Evolutionary conservation across 2,797 vertebrate species (phyloP), one percentile per base, ranked within the genome.

Genomic region (Lateolabrax maculatus): DNA sequence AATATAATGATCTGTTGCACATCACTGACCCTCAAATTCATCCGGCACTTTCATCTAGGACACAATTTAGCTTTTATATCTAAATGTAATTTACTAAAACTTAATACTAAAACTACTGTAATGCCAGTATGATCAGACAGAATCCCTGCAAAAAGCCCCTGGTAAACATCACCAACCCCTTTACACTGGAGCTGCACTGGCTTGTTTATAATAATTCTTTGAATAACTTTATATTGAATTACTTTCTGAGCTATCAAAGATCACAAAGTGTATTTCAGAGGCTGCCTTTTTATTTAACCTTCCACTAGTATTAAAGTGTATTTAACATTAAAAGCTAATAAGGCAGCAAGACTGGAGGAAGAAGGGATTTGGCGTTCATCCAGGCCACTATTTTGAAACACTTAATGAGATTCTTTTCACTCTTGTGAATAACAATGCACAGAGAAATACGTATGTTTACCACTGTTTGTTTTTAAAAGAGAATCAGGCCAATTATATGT

Each of bases 391-490:
- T 67, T 12, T 51, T 34, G 70, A 75, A 86, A 36, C 44, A 18
- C 71, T 36, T 80, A 71, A 82, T 60, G 23, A 73, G 87, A 77
- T 71, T 46, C 11, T 55, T 61, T 56, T 61, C 27, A 21, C 62
- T 46, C 62, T 51, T 49, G 29, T 34, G 37, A 69, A 71, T 43
- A 43, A 64, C 23, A 51, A 18, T 67, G 27, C 34, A 43, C 62
- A 72, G 5, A 70, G 7, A 9, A 23, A 36, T 6, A 18, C 9
- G 9, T 1, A 25, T 62, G 36, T 52, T n/a, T n/a, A n/a, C 27
- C 41, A 67, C 53, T 51, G 23, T 31, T 39, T 29, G 41, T 27
- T 57, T n/a, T 56, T 18, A 43, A 63, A 51, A 41, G 6, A 49
- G 3, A 64, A 60, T 43, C 25, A 55, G 43, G 27, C 19, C 41